Conservation (phyloP, 2,888 invertebrate species). For the Plagiodera versicolora region DNA sequence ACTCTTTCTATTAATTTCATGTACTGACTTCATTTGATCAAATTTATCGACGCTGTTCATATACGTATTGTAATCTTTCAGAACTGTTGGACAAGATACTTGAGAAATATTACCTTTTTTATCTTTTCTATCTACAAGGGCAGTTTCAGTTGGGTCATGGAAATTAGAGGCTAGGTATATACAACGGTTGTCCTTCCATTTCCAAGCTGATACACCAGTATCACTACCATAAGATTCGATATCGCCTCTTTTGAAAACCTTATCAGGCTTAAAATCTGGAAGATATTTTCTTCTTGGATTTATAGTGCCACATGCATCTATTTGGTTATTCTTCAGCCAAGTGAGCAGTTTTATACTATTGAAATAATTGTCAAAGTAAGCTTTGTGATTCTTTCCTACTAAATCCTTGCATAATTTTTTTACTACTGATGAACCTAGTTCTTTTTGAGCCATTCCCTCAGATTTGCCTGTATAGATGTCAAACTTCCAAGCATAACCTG, state of each 20-base stretch:
- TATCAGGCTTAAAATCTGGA: constrained; percentile 28
- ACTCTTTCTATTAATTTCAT: constrained; percentile 6
- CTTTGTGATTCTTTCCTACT: constrained; percentile 1
- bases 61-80: constrained; percentile 7
- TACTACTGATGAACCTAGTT: neutral
- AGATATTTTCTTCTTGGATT: constrained; percentile 19
- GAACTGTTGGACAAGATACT: constrained; percentile 3
- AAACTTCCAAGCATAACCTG: constrained; percentile 2
- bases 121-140: constrained; percentile 5
- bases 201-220: constrained; percentile 38
- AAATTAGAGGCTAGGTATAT: constrained; percentile 15
- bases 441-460: neutral
- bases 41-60: constrained; percentile 12
- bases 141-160: constrained; percentile 19
- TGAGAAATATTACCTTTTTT: constrained; percentile 5
- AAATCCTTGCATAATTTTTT: neutral
- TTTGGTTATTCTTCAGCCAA: too few relatives aligned
- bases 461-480: constrained; percentile 1
- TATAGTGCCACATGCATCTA: constrained; percentile 23
- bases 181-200: constrained; percentile 33
- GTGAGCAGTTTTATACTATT: constrained; percentile 33
- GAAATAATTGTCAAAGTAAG: constrained; percentile 38
- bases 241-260: constrained; percentile 28
- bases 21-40: constrained; percentile 10
- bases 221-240: constrained; percentile 28